Evolutionary conservation across 2,797 vertebrate species (phyloP), one percentile per base, ranked within the genome.

Genomic region (Vultur gryphus): DNA sequence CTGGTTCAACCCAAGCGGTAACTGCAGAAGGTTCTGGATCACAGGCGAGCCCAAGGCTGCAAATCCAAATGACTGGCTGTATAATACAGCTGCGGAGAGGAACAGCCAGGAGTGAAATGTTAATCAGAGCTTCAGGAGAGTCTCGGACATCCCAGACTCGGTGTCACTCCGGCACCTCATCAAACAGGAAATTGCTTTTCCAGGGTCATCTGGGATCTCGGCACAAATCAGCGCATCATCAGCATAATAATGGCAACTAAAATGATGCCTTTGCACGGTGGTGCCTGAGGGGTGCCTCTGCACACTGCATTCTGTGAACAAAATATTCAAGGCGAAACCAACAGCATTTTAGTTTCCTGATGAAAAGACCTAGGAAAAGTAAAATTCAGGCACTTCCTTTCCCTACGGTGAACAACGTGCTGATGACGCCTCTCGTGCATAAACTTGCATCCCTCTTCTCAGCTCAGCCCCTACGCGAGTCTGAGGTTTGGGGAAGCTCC

Each of bases 141-240:
- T 12, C 71, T 93, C 43, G 61, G 87, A 77, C 85, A 81, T 70
- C 88, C 75, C 87, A 82, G 96, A 16, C 87, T 95, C 15, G 59
- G 89, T 96, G 94, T 97, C 96, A 86, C 59, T 95, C 73, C 4
- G 13, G 89, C 92, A 84, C 87, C 83, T 97, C 95, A 85, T 93
- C 96, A 80, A 84, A 93, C 93, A 97, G 97, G 96, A 97, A 97
- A 97, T 97, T 97, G 96, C 90, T 96, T 97, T 96, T 69, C 75
- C 83, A 92, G 80, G 93, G 90, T 96, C 94, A 83, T 13, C 79
- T 78, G 95, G 87, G 87, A 90, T 84, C 92, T 84, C 0, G 1
- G 73, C 83, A 80, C 31, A 58, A 61, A 76, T 55, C 91, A 24
- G 84, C 12, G 0, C 13, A 0, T 90, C 93, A 71, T 82, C 91